phyloP scores from a whole-genome alignment of 2,113 vertebrate genomes.

The Ginglymostoma cirratum region DNA sequence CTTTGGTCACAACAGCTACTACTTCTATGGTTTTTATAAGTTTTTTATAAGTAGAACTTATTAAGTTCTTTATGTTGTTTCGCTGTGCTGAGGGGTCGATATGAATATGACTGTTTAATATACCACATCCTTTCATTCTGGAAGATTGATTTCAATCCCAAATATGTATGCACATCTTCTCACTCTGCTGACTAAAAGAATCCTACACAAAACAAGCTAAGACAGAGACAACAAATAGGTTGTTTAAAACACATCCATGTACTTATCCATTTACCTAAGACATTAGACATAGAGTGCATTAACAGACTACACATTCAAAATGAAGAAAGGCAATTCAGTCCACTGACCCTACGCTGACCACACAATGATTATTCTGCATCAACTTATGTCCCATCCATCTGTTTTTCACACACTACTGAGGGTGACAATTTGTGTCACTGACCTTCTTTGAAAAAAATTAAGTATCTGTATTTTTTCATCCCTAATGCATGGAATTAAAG shows the following conservation, averaged over 20 bases:
- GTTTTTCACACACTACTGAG: neutral
- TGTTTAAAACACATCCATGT: neutral
- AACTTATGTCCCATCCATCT: neutral
- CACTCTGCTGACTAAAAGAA: neutral
- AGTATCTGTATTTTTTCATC: neutral
- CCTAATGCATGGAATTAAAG: neutral
- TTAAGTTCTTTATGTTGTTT: neutral
- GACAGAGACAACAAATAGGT: neutral
- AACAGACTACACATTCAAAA: neutral
- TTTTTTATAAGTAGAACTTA: neutral
- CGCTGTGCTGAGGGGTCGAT: neutral
- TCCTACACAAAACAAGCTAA: neutral
- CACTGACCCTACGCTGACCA: neutral
- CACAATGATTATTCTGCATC: neutral
- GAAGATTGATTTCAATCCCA: neutral
- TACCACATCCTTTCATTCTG: neutral
- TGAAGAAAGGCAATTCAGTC: neutral
- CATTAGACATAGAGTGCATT: neutral
- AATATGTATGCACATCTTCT: neutral
- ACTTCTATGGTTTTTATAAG: neutral
- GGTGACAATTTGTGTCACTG: neutral
- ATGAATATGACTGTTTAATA: neutral
- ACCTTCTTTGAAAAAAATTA: neutral
- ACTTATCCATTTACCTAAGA: neutral
- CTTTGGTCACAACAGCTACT: neutral